A percentile compares a stretch with the other conserved stretches of the same genome.
These are phyloP conservation scores for Cinclus mexicanus DNA, from an alignment of 2,113 vertebrate species.

Conservation along the genomic window DNA sequence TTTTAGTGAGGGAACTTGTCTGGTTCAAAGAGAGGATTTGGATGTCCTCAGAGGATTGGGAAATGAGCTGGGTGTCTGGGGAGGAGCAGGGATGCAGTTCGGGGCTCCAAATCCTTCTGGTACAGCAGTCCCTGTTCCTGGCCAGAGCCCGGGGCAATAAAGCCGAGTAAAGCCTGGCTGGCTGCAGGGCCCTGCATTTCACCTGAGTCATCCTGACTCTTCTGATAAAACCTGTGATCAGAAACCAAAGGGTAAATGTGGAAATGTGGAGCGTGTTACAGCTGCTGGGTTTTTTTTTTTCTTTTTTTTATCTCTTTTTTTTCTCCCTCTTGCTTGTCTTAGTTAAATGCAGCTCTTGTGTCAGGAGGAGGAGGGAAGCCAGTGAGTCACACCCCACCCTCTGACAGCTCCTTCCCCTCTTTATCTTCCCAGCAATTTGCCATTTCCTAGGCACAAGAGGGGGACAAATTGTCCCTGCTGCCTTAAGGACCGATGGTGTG, in stretches of 20 bases:
- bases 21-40: not conserved
- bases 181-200: not conserved
- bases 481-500: not conserved
- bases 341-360: not conserved
- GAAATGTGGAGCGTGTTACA: not conserved
- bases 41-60: not conserved
- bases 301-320: too few species aligned
- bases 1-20: not conserved
- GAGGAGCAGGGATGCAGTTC: not conserved
- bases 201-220: slow-evolving; percentile 30
- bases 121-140: not conserved
- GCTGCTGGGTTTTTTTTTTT: not conserved
- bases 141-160: accelerated
- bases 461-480: not conserved
- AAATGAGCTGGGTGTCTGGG: not conserved
- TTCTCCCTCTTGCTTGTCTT: not conserved
- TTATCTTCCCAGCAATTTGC: slow-evolving; percentile 1
- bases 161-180: not conserved
- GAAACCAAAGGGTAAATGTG: not conserved
- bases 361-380: not conserved
- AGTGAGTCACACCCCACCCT: slow-evolving; percentile 5
- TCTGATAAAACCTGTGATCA: not conserved
- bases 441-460: not conserved
- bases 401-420: not conserved
- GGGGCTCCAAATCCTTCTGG: not conserved